These are phyloP conservation scores for Penelope pileata DNA, from an alignment of 2,113 vertebrate genomes.

Conservation along the genomic window DNA sequence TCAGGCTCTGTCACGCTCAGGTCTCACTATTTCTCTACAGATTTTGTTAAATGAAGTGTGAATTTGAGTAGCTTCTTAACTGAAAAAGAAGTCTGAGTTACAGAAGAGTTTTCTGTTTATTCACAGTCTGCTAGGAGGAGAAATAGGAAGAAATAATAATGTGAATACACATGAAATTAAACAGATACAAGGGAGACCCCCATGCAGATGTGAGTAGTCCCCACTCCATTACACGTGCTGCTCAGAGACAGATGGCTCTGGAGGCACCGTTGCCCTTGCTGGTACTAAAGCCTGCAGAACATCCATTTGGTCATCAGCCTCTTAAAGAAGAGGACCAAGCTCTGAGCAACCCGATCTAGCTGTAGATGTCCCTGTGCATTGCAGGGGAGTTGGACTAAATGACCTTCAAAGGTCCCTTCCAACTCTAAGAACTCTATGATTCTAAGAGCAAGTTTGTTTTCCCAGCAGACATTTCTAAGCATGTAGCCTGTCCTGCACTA, in stretches of 20 bases:
- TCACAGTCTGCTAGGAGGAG: neutral
- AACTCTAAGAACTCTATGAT: too few species aligned
- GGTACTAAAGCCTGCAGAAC: neutral
- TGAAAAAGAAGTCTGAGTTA: neutral
- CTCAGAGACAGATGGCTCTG: rapidly evolving
- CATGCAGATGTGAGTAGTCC: neutral
- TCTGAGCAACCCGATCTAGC: too few species aligned
- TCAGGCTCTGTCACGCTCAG: neutral
- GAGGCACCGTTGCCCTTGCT: neutral
- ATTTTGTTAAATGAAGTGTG: neutral
- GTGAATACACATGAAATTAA: neutral
- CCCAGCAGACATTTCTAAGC: neutral
- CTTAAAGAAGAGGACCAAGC: too few species aligned
- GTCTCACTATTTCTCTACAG: neutral
- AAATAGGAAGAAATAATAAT: neutral
- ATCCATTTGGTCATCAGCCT: neutral
- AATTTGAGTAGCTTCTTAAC: neutral
- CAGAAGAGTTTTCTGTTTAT: neutral
- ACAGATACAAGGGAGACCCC: neutral
- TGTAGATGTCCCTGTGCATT: too few species aligned
- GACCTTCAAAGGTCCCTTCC: too few species aligned
- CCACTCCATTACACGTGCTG: neutral
- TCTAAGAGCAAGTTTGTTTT: neutral
- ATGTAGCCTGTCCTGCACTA: too few species aligned
- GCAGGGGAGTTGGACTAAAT: too few species aligned